Base-by-base conservation (phyloP, 2,888 invertebrate genomes). In the Polietes domitor region DNA sequence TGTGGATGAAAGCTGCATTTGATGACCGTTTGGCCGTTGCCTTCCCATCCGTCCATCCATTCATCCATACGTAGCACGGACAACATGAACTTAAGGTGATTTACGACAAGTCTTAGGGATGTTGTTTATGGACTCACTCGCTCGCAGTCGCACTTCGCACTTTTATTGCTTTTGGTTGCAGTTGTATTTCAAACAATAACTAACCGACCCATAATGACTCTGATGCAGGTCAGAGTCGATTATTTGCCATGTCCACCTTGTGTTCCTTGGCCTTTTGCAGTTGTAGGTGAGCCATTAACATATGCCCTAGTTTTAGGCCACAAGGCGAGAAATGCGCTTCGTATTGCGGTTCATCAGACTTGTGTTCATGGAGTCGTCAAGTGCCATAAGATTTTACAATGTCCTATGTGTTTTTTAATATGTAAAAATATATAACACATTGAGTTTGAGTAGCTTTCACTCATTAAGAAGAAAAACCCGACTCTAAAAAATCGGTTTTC, bases 61-160 rank as follows among this genome's bases (percentile, higher is more conserved):
- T 17, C 53, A 73, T 55, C 26, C 43, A 79, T 55, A 72, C 68
- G 75, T 63, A n/a, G 19, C 10, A 24, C 63, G 55, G 43, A 65
- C 21, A 75, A 47, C 65, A 74, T 63, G 70, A 75, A 72, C 63
- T 76, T 80, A 82, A 82, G 82, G 76, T 82, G 85, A 80, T 82
- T 82, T 80, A 85, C 77, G 80, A 85, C 70, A 72, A 78, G n/a
- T n/a, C n/a, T 82, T 80, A 76, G 78, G 82, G 28, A 65, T 75
- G 71, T 65, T 74, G 76, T 79, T 43, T 68, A 68, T 68, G 68
- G 41, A 24, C 41, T 43, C n/a, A n/a, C n/a, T n/a, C n/a, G n/a
- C n/a, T n/a, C n/a, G n/a, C n/a, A n/a, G n/a, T n/a, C 43, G 43
- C 65, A 17, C 41, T 41, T 41, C 2, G 58, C 15, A 26, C 24